Evolutionary conservation across 2,797 vertebrate genomes (phyloP), one percentile per base, ranked within the genome.

Genomic region (Enteromius anoplus): DNA sequence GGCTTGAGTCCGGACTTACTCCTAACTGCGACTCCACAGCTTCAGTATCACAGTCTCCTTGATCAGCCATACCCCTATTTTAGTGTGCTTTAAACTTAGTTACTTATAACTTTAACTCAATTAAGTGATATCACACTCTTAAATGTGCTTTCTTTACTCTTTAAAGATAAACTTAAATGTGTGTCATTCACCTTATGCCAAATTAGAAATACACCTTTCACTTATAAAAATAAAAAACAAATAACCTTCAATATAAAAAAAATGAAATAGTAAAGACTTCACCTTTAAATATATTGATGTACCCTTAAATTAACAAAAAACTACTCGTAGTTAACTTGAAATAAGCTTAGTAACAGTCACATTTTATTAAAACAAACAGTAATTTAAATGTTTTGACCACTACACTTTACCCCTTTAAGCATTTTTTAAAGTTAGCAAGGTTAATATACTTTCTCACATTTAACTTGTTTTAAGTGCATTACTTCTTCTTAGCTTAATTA

Each of bases 401-500:
- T 45, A 11, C 10, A 45, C 42, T 49, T 68, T 17, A 80, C 32
- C 55, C 7, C 45, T 3, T 70, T 68, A 23, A 47, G 58, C 49
- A 66, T 21, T 53, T 62, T 34, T 64, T 64, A 29, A 29, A 64
- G n/a, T 64, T 29, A 64, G 60, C 60, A 64, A 29, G 23, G 29
- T 81, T 76, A 78, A 83, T 62, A 49, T 45, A 75, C 53, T 73
- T 79, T 42, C 78, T 78, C n/a, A 78, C 73, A 85, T 85, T 82
- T 72, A 85, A 85, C 64, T 85, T 85, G 64, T 69, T 85, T 81
- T 77, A 77, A 81, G 71, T 77, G 72, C 70, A n/a, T 76, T 62
- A 26, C 68, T 72, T 84, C 15, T 69, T 64, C 29, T 58, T 71
- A 51, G 65, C 34, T 79, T 84, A 55, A 78, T 32, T 45, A 47